phyloP scores from a whole-genome alignment of 2,888 invertebrate species.

The Hypomecis atomaria region DNA sequence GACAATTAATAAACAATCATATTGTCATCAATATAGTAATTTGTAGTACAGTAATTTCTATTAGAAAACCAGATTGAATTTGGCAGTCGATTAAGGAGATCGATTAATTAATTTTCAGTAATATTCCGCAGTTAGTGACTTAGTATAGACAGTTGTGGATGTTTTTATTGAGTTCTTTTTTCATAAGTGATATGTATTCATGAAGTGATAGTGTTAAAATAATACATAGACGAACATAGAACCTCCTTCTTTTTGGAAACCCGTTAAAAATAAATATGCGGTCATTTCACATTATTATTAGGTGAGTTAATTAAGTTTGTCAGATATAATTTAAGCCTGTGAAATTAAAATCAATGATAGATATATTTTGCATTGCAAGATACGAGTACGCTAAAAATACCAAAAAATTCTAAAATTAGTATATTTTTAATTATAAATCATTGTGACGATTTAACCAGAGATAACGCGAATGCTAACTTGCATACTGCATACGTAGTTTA shows the following conservation, averaged over 20 bases:
- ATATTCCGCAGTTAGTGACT: background rate
- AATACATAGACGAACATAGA: too few species aligned
- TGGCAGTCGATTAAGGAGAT: constrained; percentile 3
- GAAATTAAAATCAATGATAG: too few species aligned
- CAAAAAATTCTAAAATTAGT: too few species aligned
- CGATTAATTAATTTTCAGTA: constrained; percentile 4
- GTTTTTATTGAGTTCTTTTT: background rate
- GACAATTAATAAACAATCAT: constrained; percentile 14
- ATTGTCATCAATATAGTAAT: constrained; percentile 17
- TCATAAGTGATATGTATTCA: too few species aligned
- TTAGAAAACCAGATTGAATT: constrained; percentile 6
- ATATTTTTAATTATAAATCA: too few species aligned
- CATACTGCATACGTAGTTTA: too few species aligned
- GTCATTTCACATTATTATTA: constrained; percentile 9
- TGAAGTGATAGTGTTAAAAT: background rate
- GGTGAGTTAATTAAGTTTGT: constrained; percentile 11
- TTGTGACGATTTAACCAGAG: too few species aligned
- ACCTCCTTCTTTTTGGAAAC: too few species aligned
- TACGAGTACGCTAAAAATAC: too few species aligned
- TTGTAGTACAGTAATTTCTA: constrained; percentile 2
- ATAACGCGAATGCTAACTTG: too few species aligned
- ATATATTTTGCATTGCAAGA: too few species aligned
- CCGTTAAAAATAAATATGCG: constrained; percentile 1
- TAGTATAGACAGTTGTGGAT: constrained; percentile 2
- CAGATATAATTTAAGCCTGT: too few species aligned